phyloP scores from a whole-genome alignment of 2,797 vertebrate genomes.

The Trachurus trachurus region DNA sequence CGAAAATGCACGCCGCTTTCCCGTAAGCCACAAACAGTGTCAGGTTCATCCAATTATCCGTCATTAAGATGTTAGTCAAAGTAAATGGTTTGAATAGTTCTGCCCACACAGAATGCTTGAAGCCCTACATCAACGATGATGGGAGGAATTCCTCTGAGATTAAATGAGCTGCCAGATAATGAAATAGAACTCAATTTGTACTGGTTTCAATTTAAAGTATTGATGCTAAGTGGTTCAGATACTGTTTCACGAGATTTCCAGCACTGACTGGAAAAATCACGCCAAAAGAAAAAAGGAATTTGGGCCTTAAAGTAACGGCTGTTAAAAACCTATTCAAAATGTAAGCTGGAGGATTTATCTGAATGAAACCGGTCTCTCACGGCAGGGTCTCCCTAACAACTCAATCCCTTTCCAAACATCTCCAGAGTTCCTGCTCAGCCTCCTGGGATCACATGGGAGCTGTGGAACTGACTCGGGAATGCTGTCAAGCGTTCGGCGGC shows the following conservation, averaged over 20 bases:
- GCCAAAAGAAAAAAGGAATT: not conserved
- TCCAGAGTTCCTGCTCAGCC: slow-evolving; percentile 48
- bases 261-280: not conserved
- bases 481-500: slow-evolving; percentile 46
- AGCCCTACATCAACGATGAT: slow-evolving; percentile 16
- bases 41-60: slow-evolving; percentile 43
- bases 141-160: not conserved
- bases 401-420: slow-evolving; percentile 41
- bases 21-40: slow-evolving; percentile 7
- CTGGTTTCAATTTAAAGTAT: slow-evolving; percentile 14
- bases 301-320: not conserved
- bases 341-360: slow-evolving; percentile 1
- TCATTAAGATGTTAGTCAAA: slow-evolving; percentile 34
- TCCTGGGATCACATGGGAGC: slow-evolving; percentile 62
- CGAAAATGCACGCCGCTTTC: not conserved
- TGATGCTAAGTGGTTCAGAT: not conserved
- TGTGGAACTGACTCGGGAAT: slow-evolving; percentile 69
- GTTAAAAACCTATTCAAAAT: not conserved
- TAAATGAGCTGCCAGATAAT: slow-evolving; percentile 10
- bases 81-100: slow-evolving; percentile 19
- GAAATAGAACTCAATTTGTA: slow-evolving; percentile 16
- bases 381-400: not conserved
- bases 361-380: slow-evolving; percentile 8
- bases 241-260: slow-evolving; percentile 2
- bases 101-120: slow-evolving; percentile 14